Evolutionary conservation across 2,113 vertebrate genomes (phyloP).

Genomic region (Nyctereutes procyonoides): DNA sequence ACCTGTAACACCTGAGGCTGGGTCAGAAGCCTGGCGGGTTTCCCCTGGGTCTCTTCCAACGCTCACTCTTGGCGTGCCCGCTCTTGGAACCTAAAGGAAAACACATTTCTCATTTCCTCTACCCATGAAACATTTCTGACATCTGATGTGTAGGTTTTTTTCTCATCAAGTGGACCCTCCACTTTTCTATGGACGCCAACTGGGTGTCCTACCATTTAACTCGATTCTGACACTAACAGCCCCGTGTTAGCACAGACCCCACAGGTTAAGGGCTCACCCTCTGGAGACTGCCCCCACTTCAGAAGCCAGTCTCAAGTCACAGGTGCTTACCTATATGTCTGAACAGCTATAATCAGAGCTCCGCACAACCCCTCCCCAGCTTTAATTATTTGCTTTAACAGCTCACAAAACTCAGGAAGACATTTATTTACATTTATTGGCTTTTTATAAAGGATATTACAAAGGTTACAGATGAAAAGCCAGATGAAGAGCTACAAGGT

Average conservation of each 20-base stretch:
- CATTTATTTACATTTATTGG: background rate
- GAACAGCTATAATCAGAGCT: background rate
- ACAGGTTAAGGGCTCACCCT: background rate
- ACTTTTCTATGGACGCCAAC: background rate
- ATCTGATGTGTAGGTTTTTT: background rate
- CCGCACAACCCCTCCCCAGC: background rate
- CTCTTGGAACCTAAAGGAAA: background rate
- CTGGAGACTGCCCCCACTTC: background rate
- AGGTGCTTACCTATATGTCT: background rate
- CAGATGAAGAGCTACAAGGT: background rate
- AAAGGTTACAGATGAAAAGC: background rate
- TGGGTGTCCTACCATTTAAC: background rate
- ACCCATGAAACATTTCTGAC: background rate
- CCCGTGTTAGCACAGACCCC: background rate
- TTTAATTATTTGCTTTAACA: background rate
- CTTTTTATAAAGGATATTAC: background rate
- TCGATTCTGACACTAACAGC: background rate
- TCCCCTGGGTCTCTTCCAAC: background rate
- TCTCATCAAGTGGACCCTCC: background rate
- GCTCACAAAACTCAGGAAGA: background rate
- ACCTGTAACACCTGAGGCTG: fast-evolving
- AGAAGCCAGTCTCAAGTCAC: background rate
- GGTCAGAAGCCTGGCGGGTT: background rate
- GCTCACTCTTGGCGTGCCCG: background rate
- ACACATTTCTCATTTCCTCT: background rate